Evolutionary conservation across 1,140 invertebrate genomes (phyloP).

Genomic region (Macrobrachium nipponense): DNA sequence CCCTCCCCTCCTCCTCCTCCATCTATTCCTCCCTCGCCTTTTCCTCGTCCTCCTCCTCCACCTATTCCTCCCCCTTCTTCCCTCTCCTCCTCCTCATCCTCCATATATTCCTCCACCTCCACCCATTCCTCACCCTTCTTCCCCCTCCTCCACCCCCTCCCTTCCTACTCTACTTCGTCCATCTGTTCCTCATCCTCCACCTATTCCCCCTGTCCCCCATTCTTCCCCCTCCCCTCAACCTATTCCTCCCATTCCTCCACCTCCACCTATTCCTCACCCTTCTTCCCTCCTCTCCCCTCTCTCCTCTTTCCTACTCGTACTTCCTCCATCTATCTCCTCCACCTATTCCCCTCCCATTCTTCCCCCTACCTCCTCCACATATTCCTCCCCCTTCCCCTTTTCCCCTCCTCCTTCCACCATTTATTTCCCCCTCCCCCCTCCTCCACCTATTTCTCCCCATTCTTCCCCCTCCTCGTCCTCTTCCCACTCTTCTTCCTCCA

Average conservation of each 20-base stretch:
- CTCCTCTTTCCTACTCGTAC: background rate
- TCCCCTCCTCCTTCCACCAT: background rate
- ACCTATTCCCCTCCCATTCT: background rate
- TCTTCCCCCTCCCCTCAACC: background rate
- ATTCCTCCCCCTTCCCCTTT: background rate
- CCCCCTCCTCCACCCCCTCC: background rate
- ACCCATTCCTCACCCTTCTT: background rate
- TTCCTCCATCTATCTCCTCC: background rate
- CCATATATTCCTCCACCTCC: background rate
- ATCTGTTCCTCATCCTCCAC: background rate
- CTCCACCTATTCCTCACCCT: background rate
- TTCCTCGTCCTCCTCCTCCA: background rate
- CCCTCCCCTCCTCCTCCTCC: background rate
- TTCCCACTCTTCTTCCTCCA: background rate
- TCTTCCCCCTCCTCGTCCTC: background rate
- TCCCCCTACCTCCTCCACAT: background rate
- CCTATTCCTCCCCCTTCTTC: background rate
- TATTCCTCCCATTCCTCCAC: background rate
- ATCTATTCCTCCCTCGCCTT: background rate
- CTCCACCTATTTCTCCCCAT: background rate
- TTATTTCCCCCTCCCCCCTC: background rate
- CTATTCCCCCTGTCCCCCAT: background rate
- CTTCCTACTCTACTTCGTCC: background rate
- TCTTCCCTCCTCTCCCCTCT: background rate
- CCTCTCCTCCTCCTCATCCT: too few species aligned